These are phyloP conservation scores for Papilio aristodemus DNA, from an alignment of 1,140 invertebrate genomes.

Conservation along the genomic window DNA sequence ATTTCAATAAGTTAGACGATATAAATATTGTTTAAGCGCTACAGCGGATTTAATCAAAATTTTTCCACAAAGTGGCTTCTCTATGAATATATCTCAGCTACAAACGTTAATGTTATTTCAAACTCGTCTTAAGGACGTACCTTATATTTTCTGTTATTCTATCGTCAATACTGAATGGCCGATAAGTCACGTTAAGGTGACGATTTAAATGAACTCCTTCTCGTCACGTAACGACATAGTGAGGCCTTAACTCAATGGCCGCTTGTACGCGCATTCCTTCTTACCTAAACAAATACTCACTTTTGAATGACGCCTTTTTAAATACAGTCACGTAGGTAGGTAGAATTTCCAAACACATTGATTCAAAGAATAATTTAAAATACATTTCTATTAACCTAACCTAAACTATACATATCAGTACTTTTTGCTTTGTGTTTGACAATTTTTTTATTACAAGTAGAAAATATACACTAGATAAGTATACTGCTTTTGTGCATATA, in stretches of 20 bases:
- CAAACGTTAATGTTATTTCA: slow-evolving; percentile 27
- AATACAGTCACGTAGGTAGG: not conserved
- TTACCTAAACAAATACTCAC: slow-evolving; percentile 19
- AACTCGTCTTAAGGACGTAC: not conserved
- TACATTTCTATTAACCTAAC: no score
- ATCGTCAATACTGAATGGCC: not conserved
- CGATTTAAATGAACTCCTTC: slow-evolving; percentile 11
- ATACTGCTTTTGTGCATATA: no score
- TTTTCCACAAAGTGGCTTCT: no score
- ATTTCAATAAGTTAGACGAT: no score
- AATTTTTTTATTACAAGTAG: no score
- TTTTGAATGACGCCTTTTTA: not conserved
- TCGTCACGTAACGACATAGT: slow-evolving; percentile 18
- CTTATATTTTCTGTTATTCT: not conserved
- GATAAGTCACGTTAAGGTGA: slow-evolving; percentile 28
- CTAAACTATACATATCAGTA: no score
- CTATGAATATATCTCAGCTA: no score
- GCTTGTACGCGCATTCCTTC: slow-evolving; percentile 1
- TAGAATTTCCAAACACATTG: not conserved
- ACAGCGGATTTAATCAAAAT: no score
- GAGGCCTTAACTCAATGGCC: slow-evolving; percentile 2
- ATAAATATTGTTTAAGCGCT: no score
- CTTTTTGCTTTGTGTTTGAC: no score
- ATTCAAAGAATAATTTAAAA: not conserved
- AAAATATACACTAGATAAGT: no score